These are phyloP conservation scores for Glaucopsyche alexis DNA, from an alignment of 2,888 invertebrate genomes.

Conservation along the genomic window DNA sequence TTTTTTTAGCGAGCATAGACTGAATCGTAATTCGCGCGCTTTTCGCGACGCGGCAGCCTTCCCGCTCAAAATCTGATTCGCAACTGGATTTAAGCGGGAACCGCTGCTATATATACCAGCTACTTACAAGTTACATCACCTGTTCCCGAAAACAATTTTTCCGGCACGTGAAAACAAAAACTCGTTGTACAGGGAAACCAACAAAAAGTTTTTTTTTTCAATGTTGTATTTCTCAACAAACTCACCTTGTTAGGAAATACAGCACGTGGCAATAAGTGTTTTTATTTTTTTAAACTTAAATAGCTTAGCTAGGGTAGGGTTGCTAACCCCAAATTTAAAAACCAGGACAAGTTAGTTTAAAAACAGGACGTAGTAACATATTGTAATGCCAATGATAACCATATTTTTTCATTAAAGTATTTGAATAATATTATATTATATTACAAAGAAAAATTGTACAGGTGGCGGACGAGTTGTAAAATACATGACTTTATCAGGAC, in stretches of 20 bases:
- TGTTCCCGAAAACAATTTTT: conserved; percentile 2
- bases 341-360: no score
- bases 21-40: neutral
- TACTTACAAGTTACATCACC: neutral
- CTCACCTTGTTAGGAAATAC: neutral
- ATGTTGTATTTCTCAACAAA: no score
- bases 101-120: neutral
- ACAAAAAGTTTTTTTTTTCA: neutral
- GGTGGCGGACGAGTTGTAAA: no score
- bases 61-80: neutral
- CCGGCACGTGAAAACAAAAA: neutral
- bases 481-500: no score
- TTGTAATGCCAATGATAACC: no score
- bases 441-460: no score
- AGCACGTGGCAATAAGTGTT: neutral
- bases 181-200: neutral
- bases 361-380: no score
- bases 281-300: neutral
- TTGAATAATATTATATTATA: no score
- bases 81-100: neutral
- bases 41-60: conserved; percentile 17
- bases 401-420: no score
- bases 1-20: no score
- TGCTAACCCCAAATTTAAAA: neutral
- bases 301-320: neutral